Percentiles rank a stretch among this genome's conserved stretches.
Evolutionary conservation across 2,888 invertebrate genomes (phyloP).

Genomic region (Eurytoma adleriae): DNA sequence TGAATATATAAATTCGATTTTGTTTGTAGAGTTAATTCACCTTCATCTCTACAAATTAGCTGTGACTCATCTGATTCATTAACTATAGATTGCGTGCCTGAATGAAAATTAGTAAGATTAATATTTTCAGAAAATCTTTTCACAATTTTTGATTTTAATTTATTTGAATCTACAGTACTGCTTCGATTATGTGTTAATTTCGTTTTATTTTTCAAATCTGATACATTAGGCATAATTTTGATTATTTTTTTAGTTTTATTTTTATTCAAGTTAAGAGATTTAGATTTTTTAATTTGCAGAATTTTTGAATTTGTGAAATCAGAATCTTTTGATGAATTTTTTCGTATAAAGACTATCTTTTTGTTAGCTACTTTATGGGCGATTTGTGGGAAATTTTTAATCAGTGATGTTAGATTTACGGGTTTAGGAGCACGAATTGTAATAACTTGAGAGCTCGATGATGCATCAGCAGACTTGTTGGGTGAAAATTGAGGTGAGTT

Average conservation of each 20-base stretch:
- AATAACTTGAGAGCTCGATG: slow-evolving; percentile 3
- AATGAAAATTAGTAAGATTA: not conserved
- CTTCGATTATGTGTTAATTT: not conserved
- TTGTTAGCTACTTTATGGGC: slow-evolving; percentile 33
- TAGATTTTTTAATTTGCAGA: slow-evolving; percentile 1
- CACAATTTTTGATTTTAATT: not conserved
- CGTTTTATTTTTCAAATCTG: not conserved
- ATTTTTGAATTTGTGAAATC: not conserved
- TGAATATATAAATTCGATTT: no score
- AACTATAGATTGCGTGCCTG: not conserved
- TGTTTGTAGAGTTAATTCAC: no score
- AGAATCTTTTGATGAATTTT: slow-evolving; percentile 2
- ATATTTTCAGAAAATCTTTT: not conserved
- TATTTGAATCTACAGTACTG: not conserved
- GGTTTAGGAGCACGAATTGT: slow-evolving; percentile 31
- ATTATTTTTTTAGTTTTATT: not conserved
- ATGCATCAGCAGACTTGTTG: not conserved
- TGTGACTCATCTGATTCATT: not conserved
- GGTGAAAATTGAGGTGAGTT: not conserved
- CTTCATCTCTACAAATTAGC: no score
- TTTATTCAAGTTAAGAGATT: not conserved
- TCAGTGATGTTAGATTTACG: slow-evolving; percentile 33
- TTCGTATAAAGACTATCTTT: slow-evolving; percentile 34
- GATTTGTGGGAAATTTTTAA: slow-evolving; percentile 36
- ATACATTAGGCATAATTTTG: not conserved